Evolutionary conservation across 2,797 vertebrate species (phyloP), one percentile per base, ranked within the genome.

Genomic region (Eulemur albifrons): DNA sequence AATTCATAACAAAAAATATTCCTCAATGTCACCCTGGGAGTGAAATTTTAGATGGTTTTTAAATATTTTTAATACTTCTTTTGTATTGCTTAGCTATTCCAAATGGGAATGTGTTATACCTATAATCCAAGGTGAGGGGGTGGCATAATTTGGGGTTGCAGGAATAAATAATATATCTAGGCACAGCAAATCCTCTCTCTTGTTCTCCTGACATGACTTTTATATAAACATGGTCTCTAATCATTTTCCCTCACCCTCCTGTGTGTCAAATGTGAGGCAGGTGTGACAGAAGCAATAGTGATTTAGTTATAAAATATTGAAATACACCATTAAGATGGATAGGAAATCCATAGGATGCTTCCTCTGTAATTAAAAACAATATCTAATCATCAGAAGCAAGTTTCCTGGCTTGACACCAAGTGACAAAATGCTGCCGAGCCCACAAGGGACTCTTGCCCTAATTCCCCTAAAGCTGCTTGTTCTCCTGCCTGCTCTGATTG

Each of bases 301-400:
- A 90, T 80, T 86, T 70, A 7, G 43, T 79, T 75, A 75, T 20
- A 70, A 77, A 96, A 92, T 70, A 93, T 48, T 86, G 82, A 96
- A 95, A 95, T 69, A 17, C 45, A 52, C 63, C 73, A 91, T 86
- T 52, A 75, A 94, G 86, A 95, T 82, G 23, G 91, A 96, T 50
- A 88, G 73, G 9, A 97, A 96, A 94, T 88, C 94, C 48, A 83
- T 95, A 93, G 54, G 20, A 38, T 54, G 32, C 79, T 93, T 88
- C 92, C 79, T 90, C 63, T 61, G 23, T 93, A 94, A 96, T 91
- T 97, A 96, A 86, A 95, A 70, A 69, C 93, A 95, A 15, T 93
- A 90, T 84, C 94, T 92, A 90, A 81, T 18, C 52, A 61, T 94
- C 43, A 90, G 82, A 94, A 89, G 79, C 73, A 90, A 43, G n/a